Evolutionary conservation across 2,113 vertebrate species (phyloP), one percentile per base, ranked within the genome.

Genomic region (Pseudopipra pipra): DNA sequence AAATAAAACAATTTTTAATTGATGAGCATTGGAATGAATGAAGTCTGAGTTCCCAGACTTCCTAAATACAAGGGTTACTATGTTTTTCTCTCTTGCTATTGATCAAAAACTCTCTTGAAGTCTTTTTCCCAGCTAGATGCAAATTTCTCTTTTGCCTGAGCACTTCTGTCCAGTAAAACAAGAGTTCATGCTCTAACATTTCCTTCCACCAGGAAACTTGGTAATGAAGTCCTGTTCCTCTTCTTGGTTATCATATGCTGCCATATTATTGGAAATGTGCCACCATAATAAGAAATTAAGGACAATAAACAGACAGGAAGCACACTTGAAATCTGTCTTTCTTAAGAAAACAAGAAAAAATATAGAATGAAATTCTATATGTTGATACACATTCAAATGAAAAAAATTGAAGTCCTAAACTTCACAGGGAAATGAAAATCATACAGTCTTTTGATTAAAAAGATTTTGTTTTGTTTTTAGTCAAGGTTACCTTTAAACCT

Each of bases 91-190:
- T 59, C 37, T 63, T 2, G 0, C 21, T 54, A 46, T 39, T 55
- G 27, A 55, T 15, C 0, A 0, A 89, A 93, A 85, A 33, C 0
- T 0, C 4, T 14, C 2, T 41, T 74, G 17, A 55, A 8, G 0
- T 33, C 33, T 46, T 74, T 55, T 3, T 11, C 16, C 33, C 2
- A 47, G 8, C 7, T 35, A 52, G 27, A 68, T 52, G 9, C 2
- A 47, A 43, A 72, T 92, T 75, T 51, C 3, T 65, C 7, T 79
- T 78, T 62, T 88, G 27, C 13, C 17, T 89, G 49, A 33, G 5
- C 44, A 44, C 17, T 37, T 65, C 12, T 31, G 14, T 18, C 23
- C 30, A 47, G 20, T 2, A 85, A 28, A 61, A 44, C 2, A 56
- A 27, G 17, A 82, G 15, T 52, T 85, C 8, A 30, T 41, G 7